Base-by-base conservation (phyloP, 64 coral and sea anemone genomes). In the Acropora yongei region DNA sequence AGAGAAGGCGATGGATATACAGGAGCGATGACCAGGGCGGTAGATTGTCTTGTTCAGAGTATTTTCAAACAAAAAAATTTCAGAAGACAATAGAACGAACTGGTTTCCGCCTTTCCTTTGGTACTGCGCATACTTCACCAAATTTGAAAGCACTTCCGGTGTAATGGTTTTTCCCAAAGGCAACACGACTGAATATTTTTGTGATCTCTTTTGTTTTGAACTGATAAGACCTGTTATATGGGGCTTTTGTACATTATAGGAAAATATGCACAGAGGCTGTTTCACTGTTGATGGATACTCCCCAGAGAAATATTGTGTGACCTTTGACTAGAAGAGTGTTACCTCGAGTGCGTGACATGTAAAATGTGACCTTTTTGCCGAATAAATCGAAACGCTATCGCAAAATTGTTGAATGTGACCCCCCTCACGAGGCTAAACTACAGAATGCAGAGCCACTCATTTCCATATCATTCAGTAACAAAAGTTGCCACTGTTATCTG, bases 1-100 rank as follows among this genome's bases (percentile, higher is more conserved):
- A 89, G 95, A 47, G 87, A 97, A 42, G 95, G 92, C 1, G 91
- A 94, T 16, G 95, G 95, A 0, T 97, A 97, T 19, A 97, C 88
- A 11, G 88, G 91, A 3, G 92, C 88, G 1, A 97, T 97, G 95
- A 78, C 90, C 46, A 79, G 80, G 48, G 95, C 95, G 8, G 88
- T 97, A 12, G 83, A 97, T 41, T 97, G 92, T 97, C 82, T 97
- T 46, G 92, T 97, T 80, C 77, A 91, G 46, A 90, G 88, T 88
- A 97, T 97, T 79, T 94, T 97, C 75, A 86, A 97, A 83, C 82
- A 77, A 57, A 47, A 47, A 39, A 85, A 85, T 85, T 44, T 71
- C n/a, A 12, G 65, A 85, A 85, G 72, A 63, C 61, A 43, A 47
- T 71, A 57, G 65, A 6, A 16, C 58, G 57, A 53, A 39, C 12